phyloP scores from a whole-genome alignment of 2,888 invertebrate species.

The Lepidochitona cinerea region DNA sequence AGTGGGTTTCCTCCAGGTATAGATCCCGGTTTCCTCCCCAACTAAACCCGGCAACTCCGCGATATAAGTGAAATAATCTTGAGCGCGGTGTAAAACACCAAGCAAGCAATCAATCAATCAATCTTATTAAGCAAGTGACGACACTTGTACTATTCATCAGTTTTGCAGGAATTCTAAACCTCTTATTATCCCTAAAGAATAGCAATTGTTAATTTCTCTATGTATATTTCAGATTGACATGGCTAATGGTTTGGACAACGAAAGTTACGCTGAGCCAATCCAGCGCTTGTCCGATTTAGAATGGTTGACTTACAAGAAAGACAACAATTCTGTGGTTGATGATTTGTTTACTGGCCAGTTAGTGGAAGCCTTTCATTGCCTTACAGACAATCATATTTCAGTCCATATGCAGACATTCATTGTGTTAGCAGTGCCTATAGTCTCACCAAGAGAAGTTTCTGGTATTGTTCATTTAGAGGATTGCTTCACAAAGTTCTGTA shows the following conservation, averaged over 20 bases:
- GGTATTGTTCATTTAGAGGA: conserved; percentile 60
- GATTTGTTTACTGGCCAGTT: conserved; percentile 66
- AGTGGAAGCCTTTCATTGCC: conserved; percentile 62
- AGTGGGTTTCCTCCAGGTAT: too few species aligned
- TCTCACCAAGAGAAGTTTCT: conserved; percentile 47
- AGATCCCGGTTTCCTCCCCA: too few species aligned
- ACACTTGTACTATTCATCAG: too few species aligned
- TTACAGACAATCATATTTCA: conserved; percentile 57
- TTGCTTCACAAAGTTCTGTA: conserved; percentile 64
- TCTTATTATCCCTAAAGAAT: too few species aligned
- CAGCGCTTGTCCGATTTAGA: conserved; percentile 67
- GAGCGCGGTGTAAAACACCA: too few species aligned
- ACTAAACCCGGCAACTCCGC: too few species aligned
- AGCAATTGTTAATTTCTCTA: too few species aligned
- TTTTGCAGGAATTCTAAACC: too few species aligned
- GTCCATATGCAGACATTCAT: conserved; percentile 65
- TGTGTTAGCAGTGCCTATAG: conserved; percentile 65
- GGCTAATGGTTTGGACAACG: conserved; percentile 60
- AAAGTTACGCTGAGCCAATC: conserved; percentile 65
- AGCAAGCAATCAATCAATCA: too few species aligned
- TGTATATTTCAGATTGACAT: conserved; percentile 64
- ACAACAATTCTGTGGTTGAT: conserved; percentile 61
- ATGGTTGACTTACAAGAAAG: conserved; percentile 67
- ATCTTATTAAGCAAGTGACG: too few species aligned
- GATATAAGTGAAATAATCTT: too few species aligned